phyloP scores from a whole-genome alignment of 2,888 invertebrate genomes.

The Oscheius sp. region DNA sequence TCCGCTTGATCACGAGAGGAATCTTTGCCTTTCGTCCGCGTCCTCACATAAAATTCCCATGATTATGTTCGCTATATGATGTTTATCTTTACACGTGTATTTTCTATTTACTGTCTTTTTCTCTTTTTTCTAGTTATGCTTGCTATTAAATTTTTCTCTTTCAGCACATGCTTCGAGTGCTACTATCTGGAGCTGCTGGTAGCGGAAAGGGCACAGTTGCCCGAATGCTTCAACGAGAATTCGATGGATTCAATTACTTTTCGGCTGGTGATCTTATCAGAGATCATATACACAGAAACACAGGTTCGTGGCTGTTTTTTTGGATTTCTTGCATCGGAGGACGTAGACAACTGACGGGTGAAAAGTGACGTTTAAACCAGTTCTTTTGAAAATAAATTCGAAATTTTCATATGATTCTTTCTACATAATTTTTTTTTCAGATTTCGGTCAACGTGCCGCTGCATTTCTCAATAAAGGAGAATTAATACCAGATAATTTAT shows the following conservation, averaged over 20 bases:
- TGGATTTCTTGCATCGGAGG: too few relatives aligned
- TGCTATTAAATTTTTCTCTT: not conserved
- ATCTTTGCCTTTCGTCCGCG: not conserved
- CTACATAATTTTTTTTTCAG: conserved; percentile 29
- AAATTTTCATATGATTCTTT: not conserved
- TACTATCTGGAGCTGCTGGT: conserved; percentile 51
- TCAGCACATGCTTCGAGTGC: conserved; percentile 43
- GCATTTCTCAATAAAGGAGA: conserved; percentile 54
- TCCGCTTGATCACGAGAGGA: not conserved
- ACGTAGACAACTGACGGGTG: not conserved
- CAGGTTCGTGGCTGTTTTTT: conserved; percentile 34
- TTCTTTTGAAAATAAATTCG: not conserved
- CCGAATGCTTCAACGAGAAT: conserved; percentile 48
- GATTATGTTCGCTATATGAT: not conserved
- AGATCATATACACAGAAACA: conserved; percentile 48
- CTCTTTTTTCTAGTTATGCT: not conserved
- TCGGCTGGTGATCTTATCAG: conserved; percentile 53
- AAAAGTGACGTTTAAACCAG: conserved; percentile 1
- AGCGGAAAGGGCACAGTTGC: conserved; percentile 53
- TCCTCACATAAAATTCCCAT: not conserved
- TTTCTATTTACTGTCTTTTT: not conserved
- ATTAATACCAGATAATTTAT: conserved; percentile 48
- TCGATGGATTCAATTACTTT: conserved; percentile 47
- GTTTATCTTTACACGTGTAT: not conserved
- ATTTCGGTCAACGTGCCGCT: conserved; percentile 47